Evolutionary conservation across 1,140 invertebrate species (phyloP).

Genomic region (Coptotermes formosanus): DNA sequence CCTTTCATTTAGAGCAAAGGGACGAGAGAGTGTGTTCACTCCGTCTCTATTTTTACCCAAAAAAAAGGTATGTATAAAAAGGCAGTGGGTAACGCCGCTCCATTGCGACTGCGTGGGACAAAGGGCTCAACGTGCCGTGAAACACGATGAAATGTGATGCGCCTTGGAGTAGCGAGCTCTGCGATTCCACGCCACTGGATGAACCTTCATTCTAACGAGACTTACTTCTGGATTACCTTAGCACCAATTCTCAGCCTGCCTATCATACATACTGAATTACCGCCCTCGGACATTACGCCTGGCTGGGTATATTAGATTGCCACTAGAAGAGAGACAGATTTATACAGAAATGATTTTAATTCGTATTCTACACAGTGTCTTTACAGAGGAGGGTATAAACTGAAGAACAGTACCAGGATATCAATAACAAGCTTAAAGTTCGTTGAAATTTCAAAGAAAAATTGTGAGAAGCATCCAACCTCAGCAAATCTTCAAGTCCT

Average conservation of each 20-base stretch:
- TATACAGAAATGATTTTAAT: background rate
- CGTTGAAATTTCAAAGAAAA: background rate
- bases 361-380: background rate
- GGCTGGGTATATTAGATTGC: background rate
- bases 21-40: background rate
- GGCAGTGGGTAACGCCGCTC: background rate
- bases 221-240: background rate
- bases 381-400: background rate
- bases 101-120: constrained; percentile 9
- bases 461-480: background rate
- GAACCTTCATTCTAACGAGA: background rate
- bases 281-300: background rate
- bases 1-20: constrained; percentile 14
- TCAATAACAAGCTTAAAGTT: background rate
- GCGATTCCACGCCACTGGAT: background rate
- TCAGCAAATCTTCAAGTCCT: too few species aligned
- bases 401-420: background rate
- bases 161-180: constrained; percentile 8
- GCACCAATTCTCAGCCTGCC: background rate
- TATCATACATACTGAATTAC: background rate
- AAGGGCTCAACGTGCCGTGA: constrained; percentile 29
- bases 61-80: background rate
- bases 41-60: background rate
- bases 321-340: background rate
- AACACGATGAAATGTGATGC: constrained; percentile 29